Percentiles rank a stretch among this genome's conserved stretches.
These are phyloP conservation scores for Leptopilina drosophilae DNA, from an alignment of 2,888 invertebrate species.

Conservation along the genomic window DNA sequence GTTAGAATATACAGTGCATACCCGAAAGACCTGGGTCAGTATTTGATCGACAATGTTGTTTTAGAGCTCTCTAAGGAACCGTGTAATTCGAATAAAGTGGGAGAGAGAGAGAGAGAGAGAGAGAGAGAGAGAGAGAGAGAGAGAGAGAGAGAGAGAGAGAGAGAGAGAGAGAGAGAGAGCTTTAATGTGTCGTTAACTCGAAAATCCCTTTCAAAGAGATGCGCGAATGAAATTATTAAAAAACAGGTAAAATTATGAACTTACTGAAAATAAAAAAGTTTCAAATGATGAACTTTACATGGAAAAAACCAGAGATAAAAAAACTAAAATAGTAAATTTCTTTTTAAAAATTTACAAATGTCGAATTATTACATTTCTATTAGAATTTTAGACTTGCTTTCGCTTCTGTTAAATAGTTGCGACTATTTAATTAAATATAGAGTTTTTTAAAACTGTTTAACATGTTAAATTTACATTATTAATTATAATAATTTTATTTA, in stretches of 20 bases:
- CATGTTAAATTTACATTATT: too few relatives aligned
- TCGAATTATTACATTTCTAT: too few relatives aligned
- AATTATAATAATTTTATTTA: too few relatives aligned
- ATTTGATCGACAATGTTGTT: constrained; percentile 35
- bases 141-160: background rate
- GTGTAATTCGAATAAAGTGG: background rate
- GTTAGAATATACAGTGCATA: background rate
- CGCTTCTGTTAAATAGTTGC: too few relatives aligned
- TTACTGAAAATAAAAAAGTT: background rate
- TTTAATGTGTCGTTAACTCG: constrained; percentile 19
- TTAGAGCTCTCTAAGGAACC: constrained; percentile 20
- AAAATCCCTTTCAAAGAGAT: background rate
- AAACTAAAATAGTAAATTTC: too few relatives aligned
- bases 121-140: background rate
- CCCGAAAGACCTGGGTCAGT: background rate
- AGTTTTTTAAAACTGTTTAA: too few relatives aligned
- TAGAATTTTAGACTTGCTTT: too few relatives aligned
- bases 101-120: background rate
- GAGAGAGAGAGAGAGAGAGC: background rate
- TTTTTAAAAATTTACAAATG: too few relatives aligned
- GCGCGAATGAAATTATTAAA: constrained; percentile 19
- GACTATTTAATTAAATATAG: too few relatives aligned
- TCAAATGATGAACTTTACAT: background rate
- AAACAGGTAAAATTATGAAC: background rate
- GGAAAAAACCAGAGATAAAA: too few relatives aligned